A percentile compares a stretch with the other conserved stretches of the same genome.
Conservation (phyloP, 2,888 invertebrate species). For the Patella depressa region DNA sequence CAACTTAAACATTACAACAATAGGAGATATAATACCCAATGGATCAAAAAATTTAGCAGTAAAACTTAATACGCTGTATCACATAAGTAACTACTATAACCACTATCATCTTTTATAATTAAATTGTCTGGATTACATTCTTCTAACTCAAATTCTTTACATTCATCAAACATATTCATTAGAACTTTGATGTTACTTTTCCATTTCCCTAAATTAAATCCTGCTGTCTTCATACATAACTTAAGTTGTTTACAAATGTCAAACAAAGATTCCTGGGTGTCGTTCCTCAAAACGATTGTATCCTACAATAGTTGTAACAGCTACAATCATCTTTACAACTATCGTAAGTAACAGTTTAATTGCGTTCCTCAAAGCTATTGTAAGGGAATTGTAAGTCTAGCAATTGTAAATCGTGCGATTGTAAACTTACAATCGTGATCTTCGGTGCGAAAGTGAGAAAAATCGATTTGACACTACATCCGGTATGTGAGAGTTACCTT, state of each 20-base stretch:
- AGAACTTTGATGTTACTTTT: neutral
- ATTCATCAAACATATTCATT: neutral
- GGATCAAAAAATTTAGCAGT: neutral
- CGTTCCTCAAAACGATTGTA: too few species aligned
- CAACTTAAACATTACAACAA: neutral
- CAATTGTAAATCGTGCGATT: too few species aligned
- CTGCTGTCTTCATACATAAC: neutral
- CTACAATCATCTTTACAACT: too few species aligned
- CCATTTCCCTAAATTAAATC: neutral
- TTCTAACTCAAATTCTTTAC: neutral
- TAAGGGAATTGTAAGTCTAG: too few species aligned
- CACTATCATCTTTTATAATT: neutral
- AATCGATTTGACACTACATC: too few species aligned
- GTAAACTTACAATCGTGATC: too few species aligned
- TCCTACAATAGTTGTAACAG: too few species aligned
- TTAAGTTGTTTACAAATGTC: neutral
- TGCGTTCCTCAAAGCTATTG: too few species aligned
- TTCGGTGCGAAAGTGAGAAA: too few species aligned
- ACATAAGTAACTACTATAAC: neutral
- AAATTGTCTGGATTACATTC: neutral
- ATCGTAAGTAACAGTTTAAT: too few species aligned
- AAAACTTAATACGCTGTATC: slow-evolving; percentile 1
- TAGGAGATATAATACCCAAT: neutral
- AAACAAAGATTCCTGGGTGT: neutral
- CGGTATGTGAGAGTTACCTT: too few species aligned